A percentile compares a stretch with the other conserved stretches of the same genome.
Evolutionary conservation across 35 echinoderm and acorn worm species (phyloP).

Genomic region (Apostichopus japonicus): DNA sequence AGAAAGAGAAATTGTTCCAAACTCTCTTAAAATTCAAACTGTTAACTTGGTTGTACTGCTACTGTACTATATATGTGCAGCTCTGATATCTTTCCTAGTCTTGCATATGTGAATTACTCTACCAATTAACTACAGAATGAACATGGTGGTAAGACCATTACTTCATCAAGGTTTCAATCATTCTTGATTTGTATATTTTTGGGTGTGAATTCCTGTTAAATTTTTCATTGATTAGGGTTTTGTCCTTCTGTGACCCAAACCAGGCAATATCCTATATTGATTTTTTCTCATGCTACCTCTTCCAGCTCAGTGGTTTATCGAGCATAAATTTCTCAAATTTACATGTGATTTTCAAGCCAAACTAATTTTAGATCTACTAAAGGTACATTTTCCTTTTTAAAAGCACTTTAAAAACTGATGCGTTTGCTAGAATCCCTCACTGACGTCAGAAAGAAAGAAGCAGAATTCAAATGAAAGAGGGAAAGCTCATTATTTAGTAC

Average conservation of each 20-base stretch:
- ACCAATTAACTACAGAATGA: no score
- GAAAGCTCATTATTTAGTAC: neutral
- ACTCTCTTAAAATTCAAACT: no score
- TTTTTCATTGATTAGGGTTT: neutral
- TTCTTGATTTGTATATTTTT: neutral
- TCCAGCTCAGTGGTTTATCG: neutral
- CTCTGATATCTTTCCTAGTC: no score
- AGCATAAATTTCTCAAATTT: neutral
- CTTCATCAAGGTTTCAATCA: no score
- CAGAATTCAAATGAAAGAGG: neutral
- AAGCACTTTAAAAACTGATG: neutral
- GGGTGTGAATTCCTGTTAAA: neutral
- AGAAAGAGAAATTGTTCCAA: no score
- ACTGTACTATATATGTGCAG: no score
- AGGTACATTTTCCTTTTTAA: neutral
- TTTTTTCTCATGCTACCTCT: neutral
- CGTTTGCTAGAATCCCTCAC: neutral
- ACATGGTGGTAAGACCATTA: no score
- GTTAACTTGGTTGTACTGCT: no score
- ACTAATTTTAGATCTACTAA: neutral
- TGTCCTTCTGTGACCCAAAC: neutral
- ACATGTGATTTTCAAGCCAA: neutral
- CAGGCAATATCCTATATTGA: neutral
- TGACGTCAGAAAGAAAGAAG: neutral
- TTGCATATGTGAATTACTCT: no score